Conservation (phyloP, 2,797 vertebrate species). For the Sebastes kiyomatsui region DNA sequence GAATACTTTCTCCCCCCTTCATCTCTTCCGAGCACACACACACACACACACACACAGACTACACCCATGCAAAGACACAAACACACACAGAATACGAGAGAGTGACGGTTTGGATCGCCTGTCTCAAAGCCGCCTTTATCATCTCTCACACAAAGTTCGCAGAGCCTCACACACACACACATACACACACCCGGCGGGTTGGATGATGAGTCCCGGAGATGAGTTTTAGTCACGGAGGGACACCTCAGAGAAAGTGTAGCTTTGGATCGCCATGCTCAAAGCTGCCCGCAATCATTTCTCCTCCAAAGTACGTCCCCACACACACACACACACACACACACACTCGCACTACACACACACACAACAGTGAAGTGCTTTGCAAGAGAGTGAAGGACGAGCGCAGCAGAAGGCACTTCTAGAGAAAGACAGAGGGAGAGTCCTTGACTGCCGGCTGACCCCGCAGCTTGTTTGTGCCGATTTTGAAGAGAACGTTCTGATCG, state of each 20-base stretch:
- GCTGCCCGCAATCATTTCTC: conserved; percentile 60
- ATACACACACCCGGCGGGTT: background rate
- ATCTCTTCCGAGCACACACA: conserved; percentile 17
- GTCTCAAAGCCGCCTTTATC: conserved; percentile 64
- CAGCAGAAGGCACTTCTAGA: conserved; percentile 53
- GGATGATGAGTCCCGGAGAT: conserved; percentile 50
- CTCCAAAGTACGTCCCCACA: conserved; percentile 32
- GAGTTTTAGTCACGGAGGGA: conserved; percentile 60
- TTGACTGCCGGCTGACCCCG: conserved; percentile 71
- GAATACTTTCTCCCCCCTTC: conserved; percentile 44
- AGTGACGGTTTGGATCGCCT: conserved; percentile 46
- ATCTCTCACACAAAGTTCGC: conserved; percentile 31
- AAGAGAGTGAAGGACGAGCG: conserved; percentile 47
- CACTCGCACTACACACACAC: conserved; percentile 8
- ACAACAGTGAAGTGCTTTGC: conserved; percentile 36
- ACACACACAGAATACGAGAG: conserved; percentile 18
- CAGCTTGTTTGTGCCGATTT: conserved; percentile 71
- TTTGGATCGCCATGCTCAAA: conserved; percentile 61
- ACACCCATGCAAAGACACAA: background rate
- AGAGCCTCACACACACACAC: background rate
- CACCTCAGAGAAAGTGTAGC: conserved; percentile 65
- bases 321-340: background rate
- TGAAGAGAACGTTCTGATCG: conserved; percentile 31
- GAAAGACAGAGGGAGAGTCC: conserved; percentile 70
- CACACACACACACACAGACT: conserved; percentile 2